Evolutionary conservation across 2,797 vertebrate genomes (phyloP).

Genomic region (Salmo trutta): DNA sequence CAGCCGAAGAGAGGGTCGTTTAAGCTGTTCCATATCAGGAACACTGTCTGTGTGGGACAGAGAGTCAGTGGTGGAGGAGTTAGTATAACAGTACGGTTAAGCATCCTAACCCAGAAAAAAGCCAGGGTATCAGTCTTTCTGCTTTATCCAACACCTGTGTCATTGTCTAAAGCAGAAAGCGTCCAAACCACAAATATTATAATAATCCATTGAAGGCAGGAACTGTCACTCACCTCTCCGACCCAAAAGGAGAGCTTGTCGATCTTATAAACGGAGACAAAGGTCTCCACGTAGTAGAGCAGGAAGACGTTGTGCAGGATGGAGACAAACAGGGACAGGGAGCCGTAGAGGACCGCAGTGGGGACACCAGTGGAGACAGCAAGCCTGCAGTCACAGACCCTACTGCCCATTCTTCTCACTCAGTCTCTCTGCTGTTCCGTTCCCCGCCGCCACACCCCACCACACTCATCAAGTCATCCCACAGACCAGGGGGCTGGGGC

Average conservation of each 20-base stretch:
- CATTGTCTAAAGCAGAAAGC: not conserved
- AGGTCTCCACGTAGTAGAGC: conserved; percentile 98
- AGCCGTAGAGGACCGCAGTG: conserved; percentile 90
- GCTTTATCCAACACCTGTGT: too few species aligned
- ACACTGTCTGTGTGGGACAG: conserved; percentile 80
- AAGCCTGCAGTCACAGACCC: conserved; percentile 63
- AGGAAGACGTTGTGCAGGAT: conserved; percentile 98
- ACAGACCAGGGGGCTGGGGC: conserved; percentile 30
- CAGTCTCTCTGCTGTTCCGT: conserved; percentile 49
- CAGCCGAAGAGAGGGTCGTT: conserved; percentile 98
- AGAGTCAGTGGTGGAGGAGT: conserved; percentile 1
- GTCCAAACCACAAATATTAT: not conserved
- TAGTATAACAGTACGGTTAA: not conserved
- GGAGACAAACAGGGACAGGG: conserved; percentile 90
- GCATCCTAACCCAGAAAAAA: not conserved
- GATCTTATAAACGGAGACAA: conserved; percentile 98
- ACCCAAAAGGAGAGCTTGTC: conserved; percentile 97
- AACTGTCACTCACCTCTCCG: conserved; percentile 86
- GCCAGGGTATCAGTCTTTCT: too few species aligned
- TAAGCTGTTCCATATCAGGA: conserved; percentile 98
- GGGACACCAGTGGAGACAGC: conserved; percentile 81
- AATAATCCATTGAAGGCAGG: not conserved
- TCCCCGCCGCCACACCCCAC: conserved; percentile 11
- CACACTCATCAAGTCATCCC: conserved; percentile 54
- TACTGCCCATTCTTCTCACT: conserved; percentile 78